Conservation (phyloP, 2,113 vertebrate species). For the Pelmatolapia mariae region DNA sequence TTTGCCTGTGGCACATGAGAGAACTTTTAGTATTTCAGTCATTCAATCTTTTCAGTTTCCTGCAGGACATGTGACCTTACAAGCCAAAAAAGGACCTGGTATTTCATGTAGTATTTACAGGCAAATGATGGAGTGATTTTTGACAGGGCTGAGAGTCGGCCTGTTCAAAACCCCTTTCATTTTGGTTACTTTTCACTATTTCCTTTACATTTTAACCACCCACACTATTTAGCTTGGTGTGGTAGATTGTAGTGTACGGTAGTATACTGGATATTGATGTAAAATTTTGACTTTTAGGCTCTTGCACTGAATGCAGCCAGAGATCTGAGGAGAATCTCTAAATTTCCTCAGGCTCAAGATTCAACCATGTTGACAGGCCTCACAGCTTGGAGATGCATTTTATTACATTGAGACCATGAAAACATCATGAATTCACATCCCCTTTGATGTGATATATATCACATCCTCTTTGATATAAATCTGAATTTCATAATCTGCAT, state of each 20-base stretch:
- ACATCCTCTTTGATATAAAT: neutral
- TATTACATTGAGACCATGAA: neutral
- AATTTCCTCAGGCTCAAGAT: neutral
- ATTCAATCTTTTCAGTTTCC: neutral
- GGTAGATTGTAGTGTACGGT: neutral
- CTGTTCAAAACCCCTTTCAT: neutral
- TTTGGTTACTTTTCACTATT: neutral
- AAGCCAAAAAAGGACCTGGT: neutral
- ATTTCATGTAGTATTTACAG: neutral
- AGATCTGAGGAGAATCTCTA: neutral
- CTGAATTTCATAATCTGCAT: slow-evolving; percentile 19
- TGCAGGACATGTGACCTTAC: neutral
- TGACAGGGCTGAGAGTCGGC: neutral
- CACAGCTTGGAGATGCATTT: neutral
- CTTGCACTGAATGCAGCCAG: neutral
- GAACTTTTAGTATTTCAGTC: neutral
- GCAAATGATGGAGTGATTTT: neutral
- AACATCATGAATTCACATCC: neutral
- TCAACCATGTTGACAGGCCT: neutral
- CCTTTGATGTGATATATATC: neutral
- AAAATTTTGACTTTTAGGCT: neutral
- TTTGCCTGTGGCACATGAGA: neutral
- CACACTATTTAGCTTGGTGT: neutral
- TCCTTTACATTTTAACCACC: neutral
- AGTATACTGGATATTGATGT: neutral